Base-by-base conservation (phyloP, 1,140 invertebrate species). In the Drosophila leontia region DNA sequence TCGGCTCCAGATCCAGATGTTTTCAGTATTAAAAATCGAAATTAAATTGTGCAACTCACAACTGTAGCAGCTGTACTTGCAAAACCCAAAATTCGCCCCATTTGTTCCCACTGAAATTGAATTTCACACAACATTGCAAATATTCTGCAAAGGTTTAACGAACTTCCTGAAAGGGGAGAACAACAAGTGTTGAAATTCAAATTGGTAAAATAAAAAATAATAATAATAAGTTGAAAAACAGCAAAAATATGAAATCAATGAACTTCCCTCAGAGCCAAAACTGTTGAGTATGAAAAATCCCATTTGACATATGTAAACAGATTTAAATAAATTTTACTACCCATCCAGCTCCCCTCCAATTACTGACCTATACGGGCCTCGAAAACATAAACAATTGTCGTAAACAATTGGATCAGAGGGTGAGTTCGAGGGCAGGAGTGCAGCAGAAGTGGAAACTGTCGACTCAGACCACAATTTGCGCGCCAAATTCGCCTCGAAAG, bases 311-410 rank as follows among this genome's bases (percentile, higher is more conserved):
- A 59, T 58, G 23, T 70, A 45, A 65, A 61, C 34, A 17, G 59
- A 68, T 63, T 63, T 44, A 32, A n/a, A 35, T 11, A 62, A 26
- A 39, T 68, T 50, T 47, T n/a, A 15, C 42, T 50, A 69, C 65
- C 45, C 63, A n/a, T 26, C 51, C 60, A 77, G 39, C 41, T 67
- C 57, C 69, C 72, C 51, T 34, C 53, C n/a, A 80, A 85, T 47
- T 80, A 88, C 84, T 88, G 84, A 88, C 84, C 84, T 88, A 88
- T 88, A 74, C 69, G 48, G 70, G n/a, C 42, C 23, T 17, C 11
- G 48, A 61, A 87, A 87, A 83, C 78, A 63, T 75, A 80, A 83
- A 80, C 75, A 65, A 78, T 71, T 39, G 35, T 42, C 55, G 61
- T 80, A 41, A 69, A 67, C 53, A 56, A 56, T 56, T 60, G 62